These are phyloP conservation scores for Phyllotreta striolata DNA, from an alignment of 2,888 invertebrate genomes.

Conservation along the genomic window DNA sequence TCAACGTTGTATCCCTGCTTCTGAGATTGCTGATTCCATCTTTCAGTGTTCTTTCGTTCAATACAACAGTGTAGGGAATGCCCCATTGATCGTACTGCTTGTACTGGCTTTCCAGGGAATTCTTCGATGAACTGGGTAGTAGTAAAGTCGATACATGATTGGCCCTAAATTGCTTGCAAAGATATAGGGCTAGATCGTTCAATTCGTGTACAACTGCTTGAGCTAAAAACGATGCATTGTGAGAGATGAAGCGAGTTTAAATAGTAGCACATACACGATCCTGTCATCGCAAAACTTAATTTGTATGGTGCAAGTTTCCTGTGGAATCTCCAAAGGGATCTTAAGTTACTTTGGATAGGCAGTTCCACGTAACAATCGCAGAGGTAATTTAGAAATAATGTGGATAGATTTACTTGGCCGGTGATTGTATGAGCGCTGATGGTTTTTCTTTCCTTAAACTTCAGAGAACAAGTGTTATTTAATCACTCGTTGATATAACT, in stretches of 20 bases:
- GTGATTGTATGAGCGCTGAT: slow-evolving; percentile 59
- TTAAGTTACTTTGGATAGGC: slow-evolving; percentile 59
- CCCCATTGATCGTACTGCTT: slow-evolving; percentile 69
- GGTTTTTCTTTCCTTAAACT: slow-evolving; percentile 58
- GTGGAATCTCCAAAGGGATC: slow-evolving; percentile 68
- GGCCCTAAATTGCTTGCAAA: slow-evolving; percentile 65
- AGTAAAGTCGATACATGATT: slow-evolving; percentile 59
- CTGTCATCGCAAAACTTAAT: slow-evolving; percentile 69
- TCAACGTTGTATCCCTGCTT: slow-evolving; percentile 72
- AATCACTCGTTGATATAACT: background rate
- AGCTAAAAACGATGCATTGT: slow-evolving; percentile 41
- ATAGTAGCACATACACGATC: slow-evolving; percentile 53
- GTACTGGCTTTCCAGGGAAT: slow-evolving; percentile 60
- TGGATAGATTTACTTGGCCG: slow-evolving; percentile 64
- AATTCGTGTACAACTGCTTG: slow-evolving; percentile 58
- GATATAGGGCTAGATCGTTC: slow-evolving; percentile 65
- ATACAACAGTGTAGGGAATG: slow-evolving; percentile 76
- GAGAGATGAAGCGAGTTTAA: background rate
- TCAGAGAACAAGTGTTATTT: slow-evolving; percentile 17
- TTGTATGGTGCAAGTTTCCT: slow-evolving; percentile 80
- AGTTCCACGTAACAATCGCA: slow-evolving; percentile 68
- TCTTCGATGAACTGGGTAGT: slow-evolving; percentile 54
- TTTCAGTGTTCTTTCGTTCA: slow-evolving; percentile 72
- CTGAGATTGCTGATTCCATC: slow-evolving; percentile 75
- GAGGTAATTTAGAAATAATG: slow-evolving; percentile 65